Percentiles rank a stretch among this genome's conserved stretches.
These are phyloP conservation scores for Heliconius hewitsoni DNA, from an alignment of 1,140 invertebrate species.

Conservation along the genomic window DNA sequence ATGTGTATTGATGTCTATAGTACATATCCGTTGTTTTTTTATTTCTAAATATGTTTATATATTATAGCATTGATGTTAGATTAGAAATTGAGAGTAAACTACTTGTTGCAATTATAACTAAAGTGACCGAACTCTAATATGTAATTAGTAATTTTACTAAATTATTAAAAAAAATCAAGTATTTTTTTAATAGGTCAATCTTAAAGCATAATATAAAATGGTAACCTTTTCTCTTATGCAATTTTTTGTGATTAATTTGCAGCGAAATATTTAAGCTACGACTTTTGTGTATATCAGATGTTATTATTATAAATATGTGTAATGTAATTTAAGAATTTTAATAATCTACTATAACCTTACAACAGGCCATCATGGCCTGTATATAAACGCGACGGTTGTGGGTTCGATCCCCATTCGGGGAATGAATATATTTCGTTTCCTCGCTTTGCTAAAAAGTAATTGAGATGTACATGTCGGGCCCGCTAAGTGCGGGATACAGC, in stretches of 20 bases:
- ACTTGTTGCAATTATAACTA: neutral
- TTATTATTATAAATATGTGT: neutral
- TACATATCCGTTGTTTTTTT: neutral
- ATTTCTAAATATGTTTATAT: neutral
- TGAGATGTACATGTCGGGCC: no score
- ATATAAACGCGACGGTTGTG: no score
- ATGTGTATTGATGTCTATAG: neutral
- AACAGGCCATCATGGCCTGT: no score
- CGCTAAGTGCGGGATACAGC: no score
- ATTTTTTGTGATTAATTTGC: conserved; percentile 3
- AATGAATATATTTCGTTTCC: no score
- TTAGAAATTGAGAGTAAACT: neutral
- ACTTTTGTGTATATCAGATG: neutral
- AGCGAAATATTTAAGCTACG: conserved; percentile 7
- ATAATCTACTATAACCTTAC: neutral
- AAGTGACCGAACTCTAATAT: neutral
- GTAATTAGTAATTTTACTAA: no score
- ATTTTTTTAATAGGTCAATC: neutral
- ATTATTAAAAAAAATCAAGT: neutral
- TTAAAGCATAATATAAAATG: neutral
- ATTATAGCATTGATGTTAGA: neutral
- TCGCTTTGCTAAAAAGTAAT: no score
- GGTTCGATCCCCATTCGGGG: no score
- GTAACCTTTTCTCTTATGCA: neutral
- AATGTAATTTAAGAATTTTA: conserved; percentile 3